Conservation (phyloP, 2,888 invertebrate species). For the Drosophila crucigera region DNA sequence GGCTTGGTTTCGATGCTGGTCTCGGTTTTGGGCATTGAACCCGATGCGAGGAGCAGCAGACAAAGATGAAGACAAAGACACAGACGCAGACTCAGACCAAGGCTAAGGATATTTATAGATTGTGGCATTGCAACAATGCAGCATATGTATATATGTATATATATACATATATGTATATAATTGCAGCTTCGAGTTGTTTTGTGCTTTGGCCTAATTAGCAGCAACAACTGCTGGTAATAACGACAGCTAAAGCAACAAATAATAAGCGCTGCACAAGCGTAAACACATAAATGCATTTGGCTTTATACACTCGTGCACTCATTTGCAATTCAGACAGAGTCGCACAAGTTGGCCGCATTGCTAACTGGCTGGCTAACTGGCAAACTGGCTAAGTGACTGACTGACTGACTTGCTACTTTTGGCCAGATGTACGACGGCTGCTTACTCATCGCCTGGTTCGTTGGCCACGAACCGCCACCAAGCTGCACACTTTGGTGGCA, state of each 20-base stretch:
- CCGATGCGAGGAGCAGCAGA: not conserved
- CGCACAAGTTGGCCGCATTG: slow-evolving; percentile 68
- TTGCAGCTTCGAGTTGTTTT: slow-evolving; percentile 18
- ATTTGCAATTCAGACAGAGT: slow-evolving; percentile 73
- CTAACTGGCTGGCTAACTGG: slow-evolving; percentile 38
- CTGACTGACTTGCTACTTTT: slow-evolving; percentile 5
- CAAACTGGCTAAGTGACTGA: slow-evolving; percentile 20
- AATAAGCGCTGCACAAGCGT: slow-evolving; percentile 13
- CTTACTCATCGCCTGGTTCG: slow-evolving; percentile 73
- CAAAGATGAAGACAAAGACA: not conserved
- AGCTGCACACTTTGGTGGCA: slow-evolving; percentile 28
- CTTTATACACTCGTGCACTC: slow-evolving; percentile 58
- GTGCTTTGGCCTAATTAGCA: slow-evolving; percentile 72
- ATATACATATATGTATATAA: not conserved
- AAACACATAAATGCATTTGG: slow-evolving; percentile 48
- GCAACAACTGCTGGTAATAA: slow-evolving; percentile 19
- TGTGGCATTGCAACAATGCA: not conserved
- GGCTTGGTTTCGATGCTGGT: slow-evolving; percentile 17
- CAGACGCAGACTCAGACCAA: slow-evolving; percentile 21
- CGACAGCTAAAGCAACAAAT: slow-evolving; percentile 1
- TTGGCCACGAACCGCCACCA: slow-evolving; percentile 60
- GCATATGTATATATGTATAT: not conserved
- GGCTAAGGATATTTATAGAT: slow-evolving; percentile 74
- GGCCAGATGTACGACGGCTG: slow-evolving; percentile 30
- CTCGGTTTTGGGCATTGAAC: slow-evolving; percentile 56